phyloP scores from a whole-genome alignment of 1,140 invertebrate species.

The Arctopsyche grandis region DNA sequence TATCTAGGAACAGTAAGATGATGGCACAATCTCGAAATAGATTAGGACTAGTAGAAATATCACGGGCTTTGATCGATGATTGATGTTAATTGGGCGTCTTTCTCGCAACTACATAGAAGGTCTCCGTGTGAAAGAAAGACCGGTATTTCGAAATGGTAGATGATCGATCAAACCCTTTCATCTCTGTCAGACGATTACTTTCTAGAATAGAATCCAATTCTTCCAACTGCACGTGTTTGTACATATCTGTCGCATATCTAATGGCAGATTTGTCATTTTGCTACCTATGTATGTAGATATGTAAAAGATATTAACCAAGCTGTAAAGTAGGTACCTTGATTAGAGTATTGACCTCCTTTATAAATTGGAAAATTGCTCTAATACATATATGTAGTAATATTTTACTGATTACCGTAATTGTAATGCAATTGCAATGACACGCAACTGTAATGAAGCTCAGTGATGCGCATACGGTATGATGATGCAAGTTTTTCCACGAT shows the following conservation, averaged over 20 bases:
- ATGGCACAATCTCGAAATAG: slow-evolving; percentile 5
- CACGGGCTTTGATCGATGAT: background rate
- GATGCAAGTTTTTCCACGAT: too few species aligned
- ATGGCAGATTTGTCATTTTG: background rate
- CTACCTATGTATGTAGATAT: background rate
- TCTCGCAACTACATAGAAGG: slow-evolving; percentile 3
- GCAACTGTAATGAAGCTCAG: too few species aligned
- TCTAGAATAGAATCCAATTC: slow-evolving; percentile 9
- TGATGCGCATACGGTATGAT: too few species aligned
- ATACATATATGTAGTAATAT: too few species aligned
- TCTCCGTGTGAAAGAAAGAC: slow-evolving; percentile 20
- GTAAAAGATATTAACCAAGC: too few species aligned
- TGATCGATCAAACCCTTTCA: slow-evolving; percentile 33
- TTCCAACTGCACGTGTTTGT: background rate
- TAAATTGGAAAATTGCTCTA: too few species aligned
- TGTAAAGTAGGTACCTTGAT: too few species aligned
- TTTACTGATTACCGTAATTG: too few species aligned
- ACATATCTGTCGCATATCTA: background rate
- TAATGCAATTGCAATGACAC: too few species aligned
- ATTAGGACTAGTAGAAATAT: background rate
- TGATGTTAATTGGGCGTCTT: slow-evolving; percentile 26
- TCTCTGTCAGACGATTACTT: background rate
- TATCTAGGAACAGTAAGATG: too few species aligned
- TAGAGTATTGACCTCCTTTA: too few species aligned
- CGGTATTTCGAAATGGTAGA: slow-evolving; percentile 30